These are phyloP conservation scores for Melanargia galathea DNA, from an alignment of 2,888 invertebrate genomes.

Conservation along the genomic window DNA sequence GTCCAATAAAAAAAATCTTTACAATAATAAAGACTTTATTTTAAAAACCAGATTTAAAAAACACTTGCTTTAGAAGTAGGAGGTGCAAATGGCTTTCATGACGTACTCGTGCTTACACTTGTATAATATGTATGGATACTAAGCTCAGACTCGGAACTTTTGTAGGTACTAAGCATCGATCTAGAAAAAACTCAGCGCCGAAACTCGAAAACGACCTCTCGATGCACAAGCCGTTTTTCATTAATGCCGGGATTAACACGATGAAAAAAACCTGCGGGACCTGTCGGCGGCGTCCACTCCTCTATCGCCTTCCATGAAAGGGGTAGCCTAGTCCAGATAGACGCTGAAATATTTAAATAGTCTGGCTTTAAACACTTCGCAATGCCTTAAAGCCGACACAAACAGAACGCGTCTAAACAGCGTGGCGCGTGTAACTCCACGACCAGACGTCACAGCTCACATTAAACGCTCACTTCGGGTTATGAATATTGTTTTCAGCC, in stretches of 20 bases:
- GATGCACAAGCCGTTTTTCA: conserved; percentile 13
- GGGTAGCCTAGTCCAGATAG: conserved; percentile 17
- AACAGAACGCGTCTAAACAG: too few species aligned
- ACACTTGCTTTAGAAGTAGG: neutral
- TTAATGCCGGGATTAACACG: conserved; percentile 18
- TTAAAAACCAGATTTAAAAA: neutral
- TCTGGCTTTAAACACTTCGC: conserved; percentile 41
- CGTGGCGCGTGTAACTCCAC: too few species aligned
- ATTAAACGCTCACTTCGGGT: too few species aligned
- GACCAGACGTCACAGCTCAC: too few species aligned
- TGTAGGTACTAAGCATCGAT: neutral
- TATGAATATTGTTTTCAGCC: too few species aligned
- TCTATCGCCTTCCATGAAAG: conserved; percentile 18
- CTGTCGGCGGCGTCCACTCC: conserved; percentile 21
- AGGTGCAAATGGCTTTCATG: neutral
- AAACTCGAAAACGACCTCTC: conserved; percentile 1
- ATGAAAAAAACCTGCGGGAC: conserved; percentile 20
- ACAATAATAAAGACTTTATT: neutral
- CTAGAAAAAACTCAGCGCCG: conserved; percentile 8
- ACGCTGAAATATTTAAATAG: conserved; percentile 43
- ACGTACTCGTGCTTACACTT: too few species aligned
- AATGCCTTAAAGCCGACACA: conserved; percentile 26
- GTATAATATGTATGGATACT: too few species aligned
- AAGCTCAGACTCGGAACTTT: conserved; percentile 1
- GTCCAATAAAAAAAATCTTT: too few species aligned